These are phyloP conservation scores for Pteruthius melanotis DNA, from an alignment of 2,113 vertebrate species.

Conservation along the genomic window DNA sequence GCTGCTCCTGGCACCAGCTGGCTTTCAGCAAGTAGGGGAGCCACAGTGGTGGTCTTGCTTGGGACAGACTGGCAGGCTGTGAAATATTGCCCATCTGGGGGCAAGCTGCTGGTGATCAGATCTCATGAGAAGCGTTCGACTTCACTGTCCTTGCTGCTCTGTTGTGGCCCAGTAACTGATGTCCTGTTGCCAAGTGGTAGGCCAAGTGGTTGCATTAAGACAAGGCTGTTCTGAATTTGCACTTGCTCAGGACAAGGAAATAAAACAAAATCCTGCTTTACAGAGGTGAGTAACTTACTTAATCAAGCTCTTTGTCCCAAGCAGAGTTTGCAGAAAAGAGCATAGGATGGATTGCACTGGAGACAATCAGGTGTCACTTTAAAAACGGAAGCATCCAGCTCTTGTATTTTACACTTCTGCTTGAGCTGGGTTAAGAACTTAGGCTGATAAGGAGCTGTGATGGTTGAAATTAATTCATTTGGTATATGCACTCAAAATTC, in stretches of 20 bases:
- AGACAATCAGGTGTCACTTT: not conserved
- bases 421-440: not conserved
- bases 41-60: not conserved
- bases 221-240: not conserved
- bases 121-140: not conserved
- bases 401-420: not conserved
- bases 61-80: not conserved
- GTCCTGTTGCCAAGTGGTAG: not conserved
- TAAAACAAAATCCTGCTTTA: not conserved
- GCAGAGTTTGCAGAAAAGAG: not conserved
- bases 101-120: not conserved
- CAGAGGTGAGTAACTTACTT: not conserved
- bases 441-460: not conserved
- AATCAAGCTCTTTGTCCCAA: not conserved
- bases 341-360: not conserved
- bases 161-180: accelerated
- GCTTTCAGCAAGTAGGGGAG: not conserved
- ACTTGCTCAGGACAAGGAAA: not conserved
- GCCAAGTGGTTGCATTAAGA: not conserved
- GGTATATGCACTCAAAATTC: not conserved
- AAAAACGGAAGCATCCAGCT: not conserved
- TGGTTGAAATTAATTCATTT: not conserved
- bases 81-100: not conserved
- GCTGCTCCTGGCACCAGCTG: not conserved
- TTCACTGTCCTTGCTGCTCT: not conserved